These are phyloP conservation scores for Panzeria rudis DNA, from an alignment of 2,888 invertebrate genomes.

Conservation along the genomic window DNA sequence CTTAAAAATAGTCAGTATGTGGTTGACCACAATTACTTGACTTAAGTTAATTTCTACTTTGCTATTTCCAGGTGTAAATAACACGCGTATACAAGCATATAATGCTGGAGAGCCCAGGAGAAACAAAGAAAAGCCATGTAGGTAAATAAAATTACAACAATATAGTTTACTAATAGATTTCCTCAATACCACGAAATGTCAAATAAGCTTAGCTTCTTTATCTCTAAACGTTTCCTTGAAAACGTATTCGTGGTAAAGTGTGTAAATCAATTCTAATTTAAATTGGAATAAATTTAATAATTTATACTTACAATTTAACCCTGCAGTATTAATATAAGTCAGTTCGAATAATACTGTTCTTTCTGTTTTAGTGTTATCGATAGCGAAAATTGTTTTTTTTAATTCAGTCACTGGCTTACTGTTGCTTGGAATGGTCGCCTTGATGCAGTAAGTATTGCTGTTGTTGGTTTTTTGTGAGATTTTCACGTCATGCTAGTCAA, in stretches of 20 bases:
- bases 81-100: not conserved
- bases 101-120: not conserved
- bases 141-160: constrained; percentile 25
- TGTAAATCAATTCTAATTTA: no score
- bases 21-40: constrained; percentile 68
- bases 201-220: not conserved
- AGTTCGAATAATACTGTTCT: no score
- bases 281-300: no score
- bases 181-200: not conserved
- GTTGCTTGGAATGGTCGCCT: no score
- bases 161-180: constrained; percentile 14
- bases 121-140: constrained; percentile 17
- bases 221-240: not conserved
- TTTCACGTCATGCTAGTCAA: no score
- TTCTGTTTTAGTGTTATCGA: no score
- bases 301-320: no score
- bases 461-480: no score
- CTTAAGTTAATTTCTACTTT: constrained; percentile 65
- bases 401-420: no score
- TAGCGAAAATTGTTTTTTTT: no score
- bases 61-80: constrained; percentile 37
- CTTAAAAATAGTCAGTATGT: constrained; percentile 39
- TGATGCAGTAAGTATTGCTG: no score
- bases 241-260: not conserved
- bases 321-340: no score